Evolutionary conservation across 2,113 vertebrate species (phyloP), one percentile per base, ranked within the genome.

Genomic region (Sinocyclocheilus anophthalmus): DNA sequence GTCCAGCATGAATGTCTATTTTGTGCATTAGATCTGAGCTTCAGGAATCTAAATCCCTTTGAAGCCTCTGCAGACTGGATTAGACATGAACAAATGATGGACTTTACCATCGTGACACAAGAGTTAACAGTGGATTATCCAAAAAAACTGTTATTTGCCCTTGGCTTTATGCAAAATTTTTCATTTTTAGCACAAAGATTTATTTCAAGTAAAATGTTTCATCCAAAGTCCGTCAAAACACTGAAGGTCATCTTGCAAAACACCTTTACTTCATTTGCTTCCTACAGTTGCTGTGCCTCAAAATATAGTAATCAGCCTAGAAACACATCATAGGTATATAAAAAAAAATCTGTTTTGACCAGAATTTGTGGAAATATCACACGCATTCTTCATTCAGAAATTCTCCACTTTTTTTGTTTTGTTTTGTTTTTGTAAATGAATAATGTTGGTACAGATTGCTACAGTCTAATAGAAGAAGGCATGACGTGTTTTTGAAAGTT

Each of bases 21-120:
- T 39, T 69, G 37, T 48, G 30, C 22, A 7, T 63, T 75, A 61
- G 24, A 42, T 82, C 78, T 73, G 79, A 81, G 79, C 39, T 57
- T 81, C 59, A 89, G 79, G 72, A 89, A 87, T 87, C 85, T 42
- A 48, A 37, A 59, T 84, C 77, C 42, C 81, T 85, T 73, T 85
- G 5, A 70, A 82, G 73, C 72, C 9, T 75, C 30, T n/a, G n/a
- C 73, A n/a, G 22, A 67, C 33, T 72, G 63, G 63, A 81, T 87
- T 63, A 63, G 33, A 81, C 20, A 69, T 45, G 48, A 53, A 61
- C 16, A 45, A 63, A 42, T 42, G 5, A 81, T 39, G 77, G 12
- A 18, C 63, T 72, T 42, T 76, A 80, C 3, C 39, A 37, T 59
- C 12, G 1, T 37, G 45, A 55, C n/a, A 39, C 16, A 69, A 59